These are phyloP conservation scores for Melanargia galathea DNA, from an alignment of 2,888 invertebrate genomes.

Conservation along the genomic window DNA sequence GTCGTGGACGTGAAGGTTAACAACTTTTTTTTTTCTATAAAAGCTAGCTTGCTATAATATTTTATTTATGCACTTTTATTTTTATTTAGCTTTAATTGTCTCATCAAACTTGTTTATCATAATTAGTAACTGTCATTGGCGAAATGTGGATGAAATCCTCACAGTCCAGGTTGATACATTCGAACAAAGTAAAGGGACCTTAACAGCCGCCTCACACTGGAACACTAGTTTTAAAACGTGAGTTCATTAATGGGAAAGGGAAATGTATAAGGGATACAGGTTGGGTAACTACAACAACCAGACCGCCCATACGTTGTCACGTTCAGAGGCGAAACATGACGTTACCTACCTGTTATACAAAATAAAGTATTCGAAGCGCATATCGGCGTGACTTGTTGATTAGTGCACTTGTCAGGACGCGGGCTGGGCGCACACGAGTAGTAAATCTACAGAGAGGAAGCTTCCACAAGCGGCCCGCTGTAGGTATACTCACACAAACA, in stretches of 20 bases:
- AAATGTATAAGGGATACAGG: neutral
- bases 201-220: too few relatives aligned
- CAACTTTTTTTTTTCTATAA: slow-evolving; percentile 14
- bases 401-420: slow-evolving; percentile 45
- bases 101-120: too few relatives aligned
- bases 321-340: slow-evolving; percentile 10
- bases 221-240: too few relatives aligned
- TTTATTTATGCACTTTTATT: neutral
- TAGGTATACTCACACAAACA: too few relatives aligned
- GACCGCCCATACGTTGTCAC: neutral
- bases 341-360: slow-evolving; percentile 15
- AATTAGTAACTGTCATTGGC: too few relatives aligned
- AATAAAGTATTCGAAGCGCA: slow-evolving; percentile 23
- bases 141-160: too few relatives aligned
- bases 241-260: neutral
- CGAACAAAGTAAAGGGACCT: too few relatives aligned
- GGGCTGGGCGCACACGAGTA: slow-evolving; percentile 64
- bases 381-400: slow-evolving; percentile 32
- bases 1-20: slow-evolving; percentile 6
- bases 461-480: too few relatives aligned
- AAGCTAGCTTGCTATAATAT: neutral
- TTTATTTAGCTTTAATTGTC: too few relatives aligned
- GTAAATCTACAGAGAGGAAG: too few relatives aligned
- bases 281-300: neutral
- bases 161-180: too few relatives aligned